Conservation (phyloP, 1,140 invertebrate genomes). For the Drosophila bocqueti region DNA sequence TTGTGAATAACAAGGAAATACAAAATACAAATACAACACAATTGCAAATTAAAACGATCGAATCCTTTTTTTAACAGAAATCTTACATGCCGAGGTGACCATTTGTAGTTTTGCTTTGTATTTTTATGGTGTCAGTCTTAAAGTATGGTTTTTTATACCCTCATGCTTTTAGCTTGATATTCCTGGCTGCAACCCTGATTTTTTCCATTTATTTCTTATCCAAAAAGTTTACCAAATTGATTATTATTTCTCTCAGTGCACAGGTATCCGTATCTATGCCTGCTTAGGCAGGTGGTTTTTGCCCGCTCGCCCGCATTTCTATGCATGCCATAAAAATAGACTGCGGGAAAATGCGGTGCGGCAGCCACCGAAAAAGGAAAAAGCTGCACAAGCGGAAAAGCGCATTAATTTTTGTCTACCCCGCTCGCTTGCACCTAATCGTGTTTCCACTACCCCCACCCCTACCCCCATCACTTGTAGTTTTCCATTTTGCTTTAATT, state of each 20-base stretch:
- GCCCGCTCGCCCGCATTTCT: slow-evolving; percentile 18
- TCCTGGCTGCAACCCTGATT: too few relatives aligned
- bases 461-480: background rate
- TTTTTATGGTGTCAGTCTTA: too few relatives aligned
- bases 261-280: slow-evolving; percentile 6
- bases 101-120: too few relatives aligned
- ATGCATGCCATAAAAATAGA: slow-evolving; percentile 36
- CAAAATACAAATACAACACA: background rate
- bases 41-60: too few relatives aligned
- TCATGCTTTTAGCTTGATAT: too few relatives aligned
- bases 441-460: background rate
- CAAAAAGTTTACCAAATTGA: background rate
- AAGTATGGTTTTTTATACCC: too few relatives aligned
- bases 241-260: background rate
- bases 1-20: background rate
- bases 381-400: slow-evolving; percentile 47
- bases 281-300: slow-evolving; percentile 37
- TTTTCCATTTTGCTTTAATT: slow-evolving; percentile 1
- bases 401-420: slow-evolving; percentile 33
- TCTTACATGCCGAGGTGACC: too few relatives aligned
- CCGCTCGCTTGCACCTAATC: slow-evolving; percentile 5
- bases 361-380: slow-evolving; percentile 15
- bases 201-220: background rate
- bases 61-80: too few relatives aligned
- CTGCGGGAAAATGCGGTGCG: slow-evolving; percentile 9